phyloP scores from a whole-genome alignment of 2,113 vertebrate genomes.

The Megaleporinus macrocephalus region DNA sequence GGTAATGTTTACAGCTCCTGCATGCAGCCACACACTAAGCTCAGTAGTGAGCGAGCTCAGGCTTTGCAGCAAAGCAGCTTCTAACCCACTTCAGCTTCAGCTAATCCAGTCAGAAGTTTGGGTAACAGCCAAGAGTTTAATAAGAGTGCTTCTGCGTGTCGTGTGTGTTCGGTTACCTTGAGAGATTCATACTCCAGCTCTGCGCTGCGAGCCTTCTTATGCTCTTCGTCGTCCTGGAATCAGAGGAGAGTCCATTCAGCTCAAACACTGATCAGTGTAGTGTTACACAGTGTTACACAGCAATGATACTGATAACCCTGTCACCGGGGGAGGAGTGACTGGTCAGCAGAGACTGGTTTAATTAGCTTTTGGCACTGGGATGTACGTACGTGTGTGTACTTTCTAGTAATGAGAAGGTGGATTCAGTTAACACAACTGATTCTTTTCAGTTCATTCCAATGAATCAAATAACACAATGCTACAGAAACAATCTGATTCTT shows the following conservation, averaged over 20 bases:
- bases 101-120: neutral
- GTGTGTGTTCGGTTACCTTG: constrained; percentile 80
- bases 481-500: no score
- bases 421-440: no score
- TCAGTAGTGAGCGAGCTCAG: neutral
- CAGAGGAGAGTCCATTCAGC: neutral
- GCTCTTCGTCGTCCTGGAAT: constrained; percentile 86
- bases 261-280: no score
- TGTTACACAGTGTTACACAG: neutral
- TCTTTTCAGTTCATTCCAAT: no score
- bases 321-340: neutral
- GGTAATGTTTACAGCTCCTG: no score
- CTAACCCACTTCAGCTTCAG: neutral
- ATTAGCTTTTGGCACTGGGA: no score
- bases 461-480: no score
- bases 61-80: neutral
- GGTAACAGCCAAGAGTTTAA: neutral
- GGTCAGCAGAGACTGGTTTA: no score
- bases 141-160: constrained; percentile 2
- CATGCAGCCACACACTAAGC: no score
- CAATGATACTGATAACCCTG: neutral
- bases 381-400: no score
- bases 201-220: constrained; percentile 88
- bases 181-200: constrained; percentile 97
- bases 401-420: no score